Evolutionary conservation across 2,888 invertebrate species (phyloP), one percentile per base, ranked within the genome.

Genomic region (Platerodrilus igneus): DNA sequence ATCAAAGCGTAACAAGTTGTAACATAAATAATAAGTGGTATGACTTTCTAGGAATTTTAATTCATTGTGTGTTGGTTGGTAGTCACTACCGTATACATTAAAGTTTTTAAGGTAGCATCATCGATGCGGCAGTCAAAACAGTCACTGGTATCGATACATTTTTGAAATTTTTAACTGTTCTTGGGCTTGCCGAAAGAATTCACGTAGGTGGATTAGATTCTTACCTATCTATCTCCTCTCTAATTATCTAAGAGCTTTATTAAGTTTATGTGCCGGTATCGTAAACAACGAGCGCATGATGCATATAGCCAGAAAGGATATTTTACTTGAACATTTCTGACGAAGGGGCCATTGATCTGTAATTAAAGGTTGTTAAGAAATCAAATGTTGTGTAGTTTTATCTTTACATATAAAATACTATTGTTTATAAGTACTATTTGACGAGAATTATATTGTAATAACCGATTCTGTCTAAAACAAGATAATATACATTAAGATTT

Each of bases 161-260:
- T 57, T 54, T 55, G 50, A 51, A 53, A 55, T 50, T 53, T 41
- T 55, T 46, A 53, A 53, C 49, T 47, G 48, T 52, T 44, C 42
- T 31, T 48, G 32, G 31, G 41, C 34, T 49, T 43, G 40, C 43
- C 41, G 35, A 20, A 43, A 53, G 52, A 54, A 55, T 54, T 53
- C 34, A 52, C 45, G 57, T 54, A 43, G 57, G 57, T 55, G 57
- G 56, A 57, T 56, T 52, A 55, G 56, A 52, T 53, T 54, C 55
- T 56, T 59, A 63, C 59, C 59, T 63, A 62, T 62, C 62, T 56
- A 50, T 57, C 60, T 59, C 58, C 62, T 61, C 60, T 62, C 60
- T 62, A 62, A 63, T 63, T 63, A 63, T 63, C 63, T 60, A 56
- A 59, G 58, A 60, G 60, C 60, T 60, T 62, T 62, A 62, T 63